These are phyloP conservation scores for Brachyhypopomus occidentalis DNA, from an alignment of 2,113 vertebrate genomes.

Conservation along the genomic window DNA sequence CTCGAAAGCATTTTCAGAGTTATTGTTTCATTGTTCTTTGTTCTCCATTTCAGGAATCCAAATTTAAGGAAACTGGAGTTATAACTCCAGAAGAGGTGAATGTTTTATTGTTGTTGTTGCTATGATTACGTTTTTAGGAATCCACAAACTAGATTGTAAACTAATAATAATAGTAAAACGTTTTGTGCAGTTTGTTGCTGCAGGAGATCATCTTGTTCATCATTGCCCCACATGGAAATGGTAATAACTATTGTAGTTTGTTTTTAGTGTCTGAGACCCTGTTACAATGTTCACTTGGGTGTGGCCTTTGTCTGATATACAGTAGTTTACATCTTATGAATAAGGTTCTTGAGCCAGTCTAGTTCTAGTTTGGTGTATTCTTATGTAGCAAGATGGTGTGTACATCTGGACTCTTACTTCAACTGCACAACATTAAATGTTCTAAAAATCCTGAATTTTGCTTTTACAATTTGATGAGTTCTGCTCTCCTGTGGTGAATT, in stretches of 20 bases:
- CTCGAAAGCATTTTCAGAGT: neutral
- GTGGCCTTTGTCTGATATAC: too few species aligned
- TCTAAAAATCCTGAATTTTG: too few species aligned
- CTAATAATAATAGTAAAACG: constrained; percentile 6
- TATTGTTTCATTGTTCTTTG: constrained; percentile 44
- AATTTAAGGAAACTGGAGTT: constrained; percentile 98
- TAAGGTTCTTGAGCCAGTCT: too few species aligned
- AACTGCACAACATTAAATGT: too few species aligned
- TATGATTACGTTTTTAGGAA: constrained; percentile 22
- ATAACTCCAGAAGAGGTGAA: constrained; percentile 96
- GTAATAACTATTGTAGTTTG: constrained; percentile 71
- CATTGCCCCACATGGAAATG: constrained; percentile 99
- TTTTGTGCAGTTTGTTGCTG: constrained; percentile 87
- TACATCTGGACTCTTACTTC: too few species aligned
- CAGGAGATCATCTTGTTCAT: constrained; percentile 97
- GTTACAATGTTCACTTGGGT: neutral
- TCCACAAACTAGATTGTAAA: neutral
- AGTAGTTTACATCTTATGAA: too few species aligned
- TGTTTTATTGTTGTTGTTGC: neutral
- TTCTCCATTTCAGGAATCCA: constrained; percentile 85
- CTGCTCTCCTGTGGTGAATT: too few species aligned
- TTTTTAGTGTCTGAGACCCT: neutral
- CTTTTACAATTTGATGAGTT: too few species aligned
- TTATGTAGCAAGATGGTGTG: too few species aligned
- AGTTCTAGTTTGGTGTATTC: too few species aligned